Base-by-base conservation (phyloP, 2,888 invertebrate genomes). In the Himalopsyche japonica region DNA sequence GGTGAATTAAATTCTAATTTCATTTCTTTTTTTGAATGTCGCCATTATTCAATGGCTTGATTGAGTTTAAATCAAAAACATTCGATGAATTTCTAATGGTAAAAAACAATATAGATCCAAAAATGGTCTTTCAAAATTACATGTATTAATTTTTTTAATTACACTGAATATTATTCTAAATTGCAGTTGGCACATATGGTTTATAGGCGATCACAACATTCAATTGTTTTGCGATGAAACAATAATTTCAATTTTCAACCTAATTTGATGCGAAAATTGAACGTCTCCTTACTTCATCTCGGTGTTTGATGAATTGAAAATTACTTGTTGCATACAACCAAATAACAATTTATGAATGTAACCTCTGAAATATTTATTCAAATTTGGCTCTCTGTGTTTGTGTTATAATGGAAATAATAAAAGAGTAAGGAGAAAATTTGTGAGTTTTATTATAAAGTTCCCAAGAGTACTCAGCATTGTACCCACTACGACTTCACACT, bases 241-340 rank as follows among this genome's bases (percentile, higher is more conserved):
- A 43, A 43, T 15, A 15, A 43, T 43, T 43, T 43, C 43, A 82
- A 84, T 57, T 70, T 37, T 76, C 77, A 57, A 84, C 24, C 20
- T 76, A 80, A 32, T 27, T 82, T 76, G 48, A 82, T 80, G 80
- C 79, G 80, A 85, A 82, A 83, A 83, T 82, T 85, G 79, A 85
- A 76, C 76, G 15, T 79, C 49, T 83, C 32, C 49, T 80, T 80
- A 49, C 27, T 10, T 80, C 64, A 27, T 80, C 43, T 30, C 47
- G 64, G 47, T 20, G 57, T 84, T 80, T 27, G 78, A 57, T n/a
- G 20, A 20, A 43, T 80, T n/a, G 5, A 57, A 57, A 57, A 57
- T 5, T 57, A 57, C 24, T 3, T 15, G 20, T 20, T 57, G 24
- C 20, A 15, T n/a, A 57, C 57, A 57, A 57, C n/a, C n/a, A 20